Evolutionary conservation across 2,888 invertebrate genomes (phyloP).

Genomic region (Hoplodrina blanda): DNA sequence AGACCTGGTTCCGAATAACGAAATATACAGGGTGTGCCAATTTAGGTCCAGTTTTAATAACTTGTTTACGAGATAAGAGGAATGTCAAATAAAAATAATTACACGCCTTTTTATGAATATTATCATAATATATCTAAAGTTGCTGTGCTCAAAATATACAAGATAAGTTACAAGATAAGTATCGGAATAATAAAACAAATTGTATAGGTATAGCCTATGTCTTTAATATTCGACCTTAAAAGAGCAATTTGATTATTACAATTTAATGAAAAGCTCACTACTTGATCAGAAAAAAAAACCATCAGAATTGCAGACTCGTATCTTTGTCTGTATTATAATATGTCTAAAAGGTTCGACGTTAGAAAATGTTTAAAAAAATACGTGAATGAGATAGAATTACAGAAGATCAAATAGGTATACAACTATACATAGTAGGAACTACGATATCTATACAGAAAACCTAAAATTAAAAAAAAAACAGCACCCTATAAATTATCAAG

Average conservation of each 20-base stretch:
- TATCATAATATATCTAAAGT: constrained; percentile 50
- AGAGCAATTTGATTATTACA: constrained; percentile 51
- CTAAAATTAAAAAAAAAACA: no score
- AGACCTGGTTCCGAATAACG: constrained; percentile 42
- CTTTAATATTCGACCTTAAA: constrained; percentile 37
- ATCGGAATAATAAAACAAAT: constrained; percentile 24
- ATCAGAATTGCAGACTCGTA: background rate
- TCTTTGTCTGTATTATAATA: background rate
- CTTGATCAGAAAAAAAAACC: constrained; percentile 47
- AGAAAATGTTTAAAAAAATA: no score
- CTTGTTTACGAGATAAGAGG: constrained; percentile 46
- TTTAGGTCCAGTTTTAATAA: constrained; percentile 60
- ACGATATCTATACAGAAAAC: no score
- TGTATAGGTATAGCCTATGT: constrained; percentile 1
- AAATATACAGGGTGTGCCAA: constrained; percentile 54
- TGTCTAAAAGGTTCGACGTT: background rate
- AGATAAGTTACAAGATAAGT: constrained; percentile 39
- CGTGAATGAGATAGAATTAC: no score
- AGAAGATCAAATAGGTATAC: no score
- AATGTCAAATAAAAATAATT: constrained; percentile 55
- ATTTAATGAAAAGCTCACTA: constrained; percentile 61
- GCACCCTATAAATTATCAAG: no score
- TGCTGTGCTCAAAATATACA: constrained; percentile 16
- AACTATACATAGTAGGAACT: no score
- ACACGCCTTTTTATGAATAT: constrained; percentile 44